phyloP scores from a whole-genome alignment of 2,113 vertebrate genomes.

The Gambusia affinis region DNA sequence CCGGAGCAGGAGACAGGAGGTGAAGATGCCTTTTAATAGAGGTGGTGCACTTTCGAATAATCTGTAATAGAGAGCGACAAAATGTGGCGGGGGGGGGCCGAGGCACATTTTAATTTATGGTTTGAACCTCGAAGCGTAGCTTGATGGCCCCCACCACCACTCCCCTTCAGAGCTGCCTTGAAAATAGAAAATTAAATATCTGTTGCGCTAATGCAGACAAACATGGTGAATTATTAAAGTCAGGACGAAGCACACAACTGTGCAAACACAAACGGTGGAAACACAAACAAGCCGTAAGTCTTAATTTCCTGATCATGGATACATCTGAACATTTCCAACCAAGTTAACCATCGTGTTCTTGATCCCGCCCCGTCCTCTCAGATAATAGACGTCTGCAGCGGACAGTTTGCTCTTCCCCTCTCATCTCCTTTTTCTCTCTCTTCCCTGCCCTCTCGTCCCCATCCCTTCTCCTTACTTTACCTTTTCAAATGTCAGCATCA shows the following conservation, averaged over 20 bases:
- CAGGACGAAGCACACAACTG: constrained; percentile 58
- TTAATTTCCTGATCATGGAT: constrained; percentile 71
- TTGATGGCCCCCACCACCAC: constrained; percentile 31
- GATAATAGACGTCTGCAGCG: constrained; percentile 37
- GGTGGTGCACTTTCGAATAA: constrained; percentile 56
- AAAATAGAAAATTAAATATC: constrained; percentile 66
- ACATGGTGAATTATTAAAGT: constrained; percentile 69
- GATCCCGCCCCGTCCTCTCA: not conserved
- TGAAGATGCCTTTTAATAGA: constrained; percentile 48
- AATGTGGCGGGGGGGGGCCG: constrained; percentile 21
- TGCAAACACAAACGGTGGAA: constrained; percentile 59
- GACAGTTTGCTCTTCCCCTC: constrained; percentile 55
- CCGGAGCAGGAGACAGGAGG: constrained; percentile 14
- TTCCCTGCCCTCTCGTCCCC: constrained; percentile 52
- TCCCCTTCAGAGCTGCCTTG: constrained; percentile 21
- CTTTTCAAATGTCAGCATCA: constrained; percentile 82
- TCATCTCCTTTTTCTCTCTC: constrained; percentile 46
- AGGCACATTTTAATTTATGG: constrained; percentile 50
- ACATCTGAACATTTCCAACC: constrained; percentile 47
- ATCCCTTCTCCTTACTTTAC: constrained; percentile 75
- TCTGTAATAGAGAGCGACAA: constrained; percentile 53
- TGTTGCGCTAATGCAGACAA: constrained; percentile 63
- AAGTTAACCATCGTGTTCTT: constrained; percentile 15
- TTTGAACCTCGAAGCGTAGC: constrained; percentile 47
- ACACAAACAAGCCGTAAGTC: constrained; percentile 69